Percentiles rank a stretch among this genome's conserved stretches.
Conservation (phyloP, 2,113 vertebrate genomes). For the Clarias gariepinus region DNA sequence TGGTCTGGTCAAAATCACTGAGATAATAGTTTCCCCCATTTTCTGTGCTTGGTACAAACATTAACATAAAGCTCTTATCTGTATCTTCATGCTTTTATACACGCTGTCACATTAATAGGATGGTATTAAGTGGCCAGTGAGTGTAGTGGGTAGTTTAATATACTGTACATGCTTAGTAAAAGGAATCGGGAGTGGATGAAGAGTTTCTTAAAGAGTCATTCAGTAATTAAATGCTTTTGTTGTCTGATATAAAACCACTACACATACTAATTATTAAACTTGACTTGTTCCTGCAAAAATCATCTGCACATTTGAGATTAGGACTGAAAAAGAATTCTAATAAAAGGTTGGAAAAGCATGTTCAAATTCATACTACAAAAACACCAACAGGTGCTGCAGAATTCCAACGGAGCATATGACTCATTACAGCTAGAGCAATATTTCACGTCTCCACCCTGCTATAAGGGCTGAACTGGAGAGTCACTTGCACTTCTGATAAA, state of each 20-base stretch:
- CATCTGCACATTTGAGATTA: neutral
- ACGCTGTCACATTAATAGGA: neutral
- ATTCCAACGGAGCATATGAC: constrained; percentile 22
- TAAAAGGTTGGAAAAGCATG: neutral
- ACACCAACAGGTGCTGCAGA: constrained; percentile 17
- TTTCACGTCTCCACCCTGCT: neutral
- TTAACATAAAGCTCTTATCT: neutral
- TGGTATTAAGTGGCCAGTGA: neutral
- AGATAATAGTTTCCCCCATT: neutral
- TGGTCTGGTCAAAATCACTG: neutral
- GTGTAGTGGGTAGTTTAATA: neutral
- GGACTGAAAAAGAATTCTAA: neutral
- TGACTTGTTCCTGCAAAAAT: neutral
- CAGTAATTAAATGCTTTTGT: neutral
- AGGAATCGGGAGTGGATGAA: too few species aligned
- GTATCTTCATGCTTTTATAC: neutral
- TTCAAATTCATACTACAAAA: neutral
- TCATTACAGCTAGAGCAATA: neutral
- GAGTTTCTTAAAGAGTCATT: neutral
- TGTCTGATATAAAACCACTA: neutral
- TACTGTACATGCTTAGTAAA: neutral
- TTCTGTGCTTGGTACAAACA: neutral
- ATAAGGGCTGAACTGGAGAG: constrained; percentile 13
- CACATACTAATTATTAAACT: neutral
- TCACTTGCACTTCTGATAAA: neutral